Conservation (phyloP, 1,140 invertebrate species). For the Carposina sasakii region DNA sequence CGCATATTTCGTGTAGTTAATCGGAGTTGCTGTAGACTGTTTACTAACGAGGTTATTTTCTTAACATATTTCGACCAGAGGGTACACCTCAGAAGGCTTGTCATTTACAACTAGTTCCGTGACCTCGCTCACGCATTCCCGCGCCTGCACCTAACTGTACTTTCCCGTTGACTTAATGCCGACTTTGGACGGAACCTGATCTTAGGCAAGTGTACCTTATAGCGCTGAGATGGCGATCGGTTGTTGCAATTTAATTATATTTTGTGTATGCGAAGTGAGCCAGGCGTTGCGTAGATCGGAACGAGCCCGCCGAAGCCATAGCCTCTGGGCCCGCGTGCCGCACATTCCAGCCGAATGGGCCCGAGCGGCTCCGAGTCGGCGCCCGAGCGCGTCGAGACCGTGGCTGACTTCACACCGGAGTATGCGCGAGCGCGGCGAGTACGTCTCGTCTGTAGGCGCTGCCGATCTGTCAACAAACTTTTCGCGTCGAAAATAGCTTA, state of each 20-base stretch:
- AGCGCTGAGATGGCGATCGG: conserved; percentile 53
- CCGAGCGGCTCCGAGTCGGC: conserved; percentile 44
- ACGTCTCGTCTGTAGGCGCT: conserved; percentile 53
- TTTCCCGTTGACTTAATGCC: conserved; percentile 69
- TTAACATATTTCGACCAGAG: conserved; percentile 47
- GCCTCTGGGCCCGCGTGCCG: conserved; percentile 50
- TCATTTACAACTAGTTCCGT: conserved; percentile 72
- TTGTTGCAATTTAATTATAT: conserved; percentile 70
- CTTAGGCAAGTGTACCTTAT: conserved; percentile 65
- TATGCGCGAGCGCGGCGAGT: conserved; percentile 64
- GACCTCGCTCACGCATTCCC: conserved; percentile 72
- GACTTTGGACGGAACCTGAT: conserved; percentile 70
- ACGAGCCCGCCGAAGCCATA: conserved; percentile 40
- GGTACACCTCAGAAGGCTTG: conserved; percentile 60
- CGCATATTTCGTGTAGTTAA: no score
- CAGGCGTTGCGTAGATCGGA: conserved; percentile 48
- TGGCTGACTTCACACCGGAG: conserved; percentile 66
- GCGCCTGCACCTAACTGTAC: conserved; percentile 71
- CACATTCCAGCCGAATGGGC: conserved; percentile 48
- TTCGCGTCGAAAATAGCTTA: conserved; percentile 50
- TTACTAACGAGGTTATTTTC: conserved; percentile 31
- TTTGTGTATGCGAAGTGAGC: conserved; percentile 56
- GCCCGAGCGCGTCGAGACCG: conserved; percentile 26
- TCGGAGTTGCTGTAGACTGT: no score
- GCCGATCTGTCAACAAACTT: conserved; percentile 67